Base-by-base conservation (phyloP, 1,140 invertebrate genomes). In the Subanguina moxae region DNA sequence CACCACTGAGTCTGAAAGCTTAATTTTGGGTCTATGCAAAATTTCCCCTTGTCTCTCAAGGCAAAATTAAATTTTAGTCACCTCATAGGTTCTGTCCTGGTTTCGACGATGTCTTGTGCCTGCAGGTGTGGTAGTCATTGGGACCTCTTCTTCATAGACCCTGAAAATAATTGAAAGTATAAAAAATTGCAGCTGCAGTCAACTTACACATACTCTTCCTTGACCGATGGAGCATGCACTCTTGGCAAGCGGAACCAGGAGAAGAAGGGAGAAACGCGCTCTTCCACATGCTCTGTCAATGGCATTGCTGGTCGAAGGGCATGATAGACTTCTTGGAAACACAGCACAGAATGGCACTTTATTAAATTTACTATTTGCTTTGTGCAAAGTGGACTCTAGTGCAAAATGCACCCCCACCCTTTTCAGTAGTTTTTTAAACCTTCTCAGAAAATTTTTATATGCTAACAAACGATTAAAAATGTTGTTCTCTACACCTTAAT, bases 251-350 rank as follows among this genome's bases (percentile, higher is more conserved):
- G 66, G 67, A 82, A 82, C 80, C 80, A 82, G 19, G 71, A 80
- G 68, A 82, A 82, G 75, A 82, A 82, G 0, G 80, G 80, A 25
- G 76, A 71, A 19, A 74, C 59, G n/a, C 70, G 15, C 28, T 75
- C 76, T 63, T 82, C 80, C 5, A 73, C 69, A n/a, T 58, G 46
- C 63, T 74, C 65, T 45, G 70, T 68, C 27, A 68, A 27, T 13
- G 13, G 42, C 11, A 27, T 64, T 8, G 67, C 66, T 74, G 74
- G 48, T 73, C 75, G 32, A 30, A 78, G 64, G 23, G 80, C 19
- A 57, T 82, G 79, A 62, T 82, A 82, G 9, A 82, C 71, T 72
- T 82, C 81, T 82, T 82, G 80, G 72, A 82, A 82, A 48, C 80
- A 80, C 13, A 82, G 72, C 19, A 82, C 81, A 61, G 74, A 82